Evolutionary conservation across 2,888 invertebrate genomes (phyloP).

Genomic region (Rhagophthalmus giganteus): DNA sequence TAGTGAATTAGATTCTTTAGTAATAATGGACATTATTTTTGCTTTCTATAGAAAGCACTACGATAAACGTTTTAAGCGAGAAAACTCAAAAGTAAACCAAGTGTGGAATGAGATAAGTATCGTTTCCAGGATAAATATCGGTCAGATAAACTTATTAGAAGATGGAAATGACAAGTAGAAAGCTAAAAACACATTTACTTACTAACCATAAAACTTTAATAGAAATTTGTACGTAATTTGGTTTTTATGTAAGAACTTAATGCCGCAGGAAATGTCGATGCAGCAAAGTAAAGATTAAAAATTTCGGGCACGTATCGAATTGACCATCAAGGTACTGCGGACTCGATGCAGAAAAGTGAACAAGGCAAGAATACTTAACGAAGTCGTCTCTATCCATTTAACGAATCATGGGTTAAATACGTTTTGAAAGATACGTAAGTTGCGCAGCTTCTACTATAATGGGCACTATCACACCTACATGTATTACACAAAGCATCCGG

Average conservation of each 20-base stretch:
- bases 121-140: no score
- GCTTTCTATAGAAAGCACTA: no score
- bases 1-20: no score
- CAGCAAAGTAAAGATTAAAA: conserved; percentile 24
- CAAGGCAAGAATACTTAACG: conserved; percentile 27
- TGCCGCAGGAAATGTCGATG: conserved; percentile 24
- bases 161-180: no score
- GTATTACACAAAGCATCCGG: conserved; percentile 33
- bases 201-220: no score
- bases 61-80: no score
- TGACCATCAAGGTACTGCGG: conserved; percentile 30
- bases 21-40: no score
- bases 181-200: no score
- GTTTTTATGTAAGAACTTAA: conserved; percentile 15
- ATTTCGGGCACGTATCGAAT: conserved; percentile 32
- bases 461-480: conserved; percentile 30
- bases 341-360: conserved; percentile 29
- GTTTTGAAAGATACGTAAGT: conserved; percentile 21
- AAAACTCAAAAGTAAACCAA: no score
- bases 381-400: conserved; percentile 20
- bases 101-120: no score
- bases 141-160: no score
- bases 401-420: conserved; percentile 15
- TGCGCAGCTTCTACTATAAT: conserved; percentile 21
- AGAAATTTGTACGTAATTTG: conserved; percentile 1